A percentile compares a stretch with the other conserved stretches of the same genome.
phyloP scores from a whole-genome alignment of 2,797 vertebrate species.

The Lemur catta region DNA sequence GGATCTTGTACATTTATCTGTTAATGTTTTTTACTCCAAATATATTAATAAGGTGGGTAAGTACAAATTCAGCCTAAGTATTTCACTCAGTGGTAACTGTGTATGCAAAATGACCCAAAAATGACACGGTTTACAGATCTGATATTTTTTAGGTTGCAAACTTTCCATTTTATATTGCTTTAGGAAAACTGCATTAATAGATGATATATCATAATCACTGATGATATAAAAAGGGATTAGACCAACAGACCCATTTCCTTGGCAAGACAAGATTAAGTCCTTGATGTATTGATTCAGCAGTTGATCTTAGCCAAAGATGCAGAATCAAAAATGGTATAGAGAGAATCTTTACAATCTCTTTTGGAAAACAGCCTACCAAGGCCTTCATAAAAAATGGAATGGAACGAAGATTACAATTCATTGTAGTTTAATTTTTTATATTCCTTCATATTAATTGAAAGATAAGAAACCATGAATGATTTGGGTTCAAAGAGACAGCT shows the following conservation, averaged over 20 bases:
- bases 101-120: background rate
- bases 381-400: background rate
- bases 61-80: background rate
- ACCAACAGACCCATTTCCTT: background rate
- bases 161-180: constrained; percentile 29
- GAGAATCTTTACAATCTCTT: background rate
- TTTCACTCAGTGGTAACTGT: background rate
- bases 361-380: background rate
- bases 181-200: constrained; percentile 10
- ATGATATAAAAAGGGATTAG: constrained; percentile 22
- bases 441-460: constrained; percentile 52
- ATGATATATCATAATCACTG: background rate
- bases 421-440: constrained; percentile 28
- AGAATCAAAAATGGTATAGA: background rate
- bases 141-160: background rate
- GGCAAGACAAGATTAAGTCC: constrained; percentile 17
- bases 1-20: background rate
- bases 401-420: constrained; percentile 26
- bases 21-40: constrained; percentile 6
- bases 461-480: constrained; percentile 31
- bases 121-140: background rate
- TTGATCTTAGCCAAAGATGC: constrained; percentile 42
- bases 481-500: background rate
- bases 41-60: background rate
- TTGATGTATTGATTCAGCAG: background rate